A percentile compares a stretch with the other conserved stretches of the same genome.
phyloP scores from a whole-genome alignment of 2,888 invertebrate species.

The Macaria notata region DNA sequence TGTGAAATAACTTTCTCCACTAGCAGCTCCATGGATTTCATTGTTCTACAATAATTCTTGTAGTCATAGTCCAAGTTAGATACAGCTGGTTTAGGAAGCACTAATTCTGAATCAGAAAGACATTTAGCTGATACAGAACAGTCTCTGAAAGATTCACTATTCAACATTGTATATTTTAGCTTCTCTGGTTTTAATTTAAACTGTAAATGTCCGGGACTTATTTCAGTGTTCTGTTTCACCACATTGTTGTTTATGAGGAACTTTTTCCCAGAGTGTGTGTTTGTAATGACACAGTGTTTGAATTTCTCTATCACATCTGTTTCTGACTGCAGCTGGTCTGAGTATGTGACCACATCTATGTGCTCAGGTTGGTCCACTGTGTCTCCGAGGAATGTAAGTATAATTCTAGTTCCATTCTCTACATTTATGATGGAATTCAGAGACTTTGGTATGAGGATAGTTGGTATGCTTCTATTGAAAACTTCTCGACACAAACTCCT shows the following conservation, averaged over 20 bases:
- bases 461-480: conserved; percentile 66
- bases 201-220: conserved; percentile 61
- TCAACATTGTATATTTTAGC: conserved; percentile 72
- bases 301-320: conserved; percentile 68
- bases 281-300: conserved; percentile 76
- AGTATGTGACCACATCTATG: conserved; percentile 76
- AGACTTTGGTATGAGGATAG: conserved; percentile 78
- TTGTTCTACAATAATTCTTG: conserved; percentile 73
- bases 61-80: conserved; percentile 65
- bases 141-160: conserved; percentile 76
- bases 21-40: conserved; percentile 73
- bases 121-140: conserved; percentile 72
- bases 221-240: conserved; percentile 67
- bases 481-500: conserved; percentile 68
- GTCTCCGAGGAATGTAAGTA: conserved; percentile 68
- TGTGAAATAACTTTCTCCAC: conserved; percentile 58
- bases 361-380: conserved; percentile 64
- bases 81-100: conserved; percentile 45
- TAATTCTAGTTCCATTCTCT: conserved; percentile 80
- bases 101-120: conserved; percentile 54
- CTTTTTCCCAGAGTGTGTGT: conserved; percentile 70
- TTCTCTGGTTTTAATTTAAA: conserved; percentile 72
- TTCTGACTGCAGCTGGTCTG: conserved; percentile 57
- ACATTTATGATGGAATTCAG: conserved; percentile 80
- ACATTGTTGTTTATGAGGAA: conserved; percentile 81